Conservation (phyloP, 2,888 invertebrate species). For the Didymodactylos carnosus region DNA sequence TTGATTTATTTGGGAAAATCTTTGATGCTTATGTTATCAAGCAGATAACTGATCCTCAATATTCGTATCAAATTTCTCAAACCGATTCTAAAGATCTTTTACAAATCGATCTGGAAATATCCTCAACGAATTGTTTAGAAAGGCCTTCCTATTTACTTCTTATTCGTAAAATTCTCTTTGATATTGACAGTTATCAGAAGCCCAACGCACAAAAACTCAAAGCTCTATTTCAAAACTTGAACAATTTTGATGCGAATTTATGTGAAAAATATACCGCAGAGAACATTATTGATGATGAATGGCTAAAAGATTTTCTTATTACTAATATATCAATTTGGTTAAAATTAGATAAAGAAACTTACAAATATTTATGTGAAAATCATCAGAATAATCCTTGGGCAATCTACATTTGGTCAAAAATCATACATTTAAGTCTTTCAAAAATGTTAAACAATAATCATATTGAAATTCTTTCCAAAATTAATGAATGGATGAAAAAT, state of each 20-base stretch:
- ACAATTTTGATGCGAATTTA: background rate
- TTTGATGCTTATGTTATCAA: background rate
- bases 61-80: background rate
- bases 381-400: background rate
- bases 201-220: background rate
- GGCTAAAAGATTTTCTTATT: background rate
- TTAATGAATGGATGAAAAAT: background rate
- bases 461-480: background rate
- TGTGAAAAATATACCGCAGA: background rate
- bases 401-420: background rate
- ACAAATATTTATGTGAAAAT: background rate
- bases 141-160: background rate
- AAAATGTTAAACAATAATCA: background rate
- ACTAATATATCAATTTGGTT: background rate
- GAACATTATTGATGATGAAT: background rate
- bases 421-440: background rate
- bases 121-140: background rate
- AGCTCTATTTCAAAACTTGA: background rate
- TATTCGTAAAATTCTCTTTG: background rate
- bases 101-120: background rate
- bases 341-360: background rate
- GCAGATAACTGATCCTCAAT: background rate
- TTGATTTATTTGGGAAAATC: background rate
- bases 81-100: background rate
- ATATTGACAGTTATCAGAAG: background rate